A percentile compares a stretch with the other conserved stretches of the same genome.
Conservation (phyloP, 2,888 invertebrate species). For the Chesias legatella region DNA sequence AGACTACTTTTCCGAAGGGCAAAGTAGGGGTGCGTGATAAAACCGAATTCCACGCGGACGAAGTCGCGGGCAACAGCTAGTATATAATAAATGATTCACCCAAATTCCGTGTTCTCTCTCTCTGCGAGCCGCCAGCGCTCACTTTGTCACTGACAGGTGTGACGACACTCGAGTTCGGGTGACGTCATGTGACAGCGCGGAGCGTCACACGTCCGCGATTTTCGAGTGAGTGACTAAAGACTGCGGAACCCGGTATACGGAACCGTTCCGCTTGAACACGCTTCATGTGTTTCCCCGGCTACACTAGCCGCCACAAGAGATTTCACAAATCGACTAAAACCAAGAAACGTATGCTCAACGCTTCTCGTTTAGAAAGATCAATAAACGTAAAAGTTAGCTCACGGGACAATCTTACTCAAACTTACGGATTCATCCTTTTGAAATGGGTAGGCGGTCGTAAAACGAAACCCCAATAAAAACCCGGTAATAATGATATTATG, state of each 20-base stretch:
- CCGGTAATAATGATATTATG: slow-evolving; percentile 56
- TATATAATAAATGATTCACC: slow-evolving; percentile 48
- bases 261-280: slow-evolving; percentile 12
- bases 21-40: no score
- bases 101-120: slow-evolving; percentile 23
- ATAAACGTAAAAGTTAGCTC: slow-evolving; percentile 30
- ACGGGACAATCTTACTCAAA: slow-evolving; percentile 30
- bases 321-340: no score
- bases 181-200: slow-evolving; percentile 29
- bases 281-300: slow-evolving; percentile 13
- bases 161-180: slow-evolving; percentile 32
- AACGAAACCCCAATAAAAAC: slow-evolving; percentile 56
- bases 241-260: slow-evolving; percentile 14
- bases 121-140: slow-evolving; percentile 16
- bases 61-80: no score
- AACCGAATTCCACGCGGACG: no score
- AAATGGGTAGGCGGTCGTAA: slow-evolving; percentile 41
- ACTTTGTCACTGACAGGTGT: slow-evolving; percentile 26
- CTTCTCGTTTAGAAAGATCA: slow-evolving; percentile 23
- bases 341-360: no score
- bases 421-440: slow-evolving; percentile 31
- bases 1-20: no score
- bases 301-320: background rate
- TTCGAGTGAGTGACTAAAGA: slow-evolving; percentile 15
- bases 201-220: slow-evolving; percentile 26